phyloP scores from a whole-genome alignment of 2,797 vertebrate species.

The Brotula barbata region DNA sequence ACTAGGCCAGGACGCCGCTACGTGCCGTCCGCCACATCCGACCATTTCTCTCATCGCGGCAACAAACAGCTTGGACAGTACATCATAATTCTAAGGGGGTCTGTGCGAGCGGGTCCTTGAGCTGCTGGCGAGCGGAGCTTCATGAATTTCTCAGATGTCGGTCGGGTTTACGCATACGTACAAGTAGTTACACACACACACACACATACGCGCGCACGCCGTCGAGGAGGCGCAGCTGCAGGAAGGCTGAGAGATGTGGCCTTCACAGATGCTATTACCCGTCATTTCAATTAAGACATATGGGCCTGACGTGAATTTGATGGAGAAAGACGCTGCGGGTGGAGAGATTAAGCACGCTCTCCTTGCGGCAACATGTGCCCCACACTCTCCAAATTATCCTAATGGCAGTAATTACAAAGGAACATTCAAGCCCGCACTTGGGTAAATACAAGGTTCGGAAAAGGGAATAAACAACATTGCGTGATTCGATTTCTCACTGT shows the following conservation, averaged over 20 bases:
- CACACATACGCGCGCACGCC: slow-evolving; percentile 9
- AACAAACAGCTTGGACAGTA: slow-evolving; percentile 37
- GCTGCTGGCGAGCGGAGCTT: slow-evolving; percentile 53
- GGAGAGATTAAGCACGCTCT: slow-evolving; percentile 69
- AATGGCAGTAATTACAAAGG: slow-evolving; percentile 74
- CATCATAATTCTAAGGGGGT: slow-evolving; percentile 57
- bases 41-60: slow-evolving; percentile 58
- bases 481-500: slow-evolving; percentile 15
- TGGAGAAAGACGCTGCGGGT: slow-evolving; percentile 65
- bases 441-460: slow-evolving; percentile 64
- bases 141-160: slow-evolving; percentile 71
- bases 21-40: slow-evolving; percentile 45
- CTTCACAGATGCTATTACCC: slow-evolving; percentile 71
- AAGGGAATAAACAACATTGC: slow-evolving; percentile 49
- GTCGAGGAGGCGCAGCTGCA: slow-evolving; percentile 62
- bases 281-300: slow-evolving; percentile 75
- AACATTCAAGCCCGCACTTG: slow-evolving; percentile 64
- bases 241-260: slow-evolving; percentile 63
- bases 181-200: neutral
- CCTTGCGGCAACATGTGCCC: slow-evolving; percentile 68
- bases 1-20: slow-evolving; percentile 38
- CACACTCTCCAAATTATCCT: slow-evolving; percentile 68
- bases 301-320: slow-evolving; percentile 59
- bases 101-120: slow-evolving; percentile 58
- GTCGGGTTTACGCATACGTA: slow-evolving; percentile 32